Percentiles rank a stretch among this genome's conserved stretches.
phyloP scores from a whole-genome alignment of 2,888 invertebrate genomes.

The Anorthoa munda region DNA sequence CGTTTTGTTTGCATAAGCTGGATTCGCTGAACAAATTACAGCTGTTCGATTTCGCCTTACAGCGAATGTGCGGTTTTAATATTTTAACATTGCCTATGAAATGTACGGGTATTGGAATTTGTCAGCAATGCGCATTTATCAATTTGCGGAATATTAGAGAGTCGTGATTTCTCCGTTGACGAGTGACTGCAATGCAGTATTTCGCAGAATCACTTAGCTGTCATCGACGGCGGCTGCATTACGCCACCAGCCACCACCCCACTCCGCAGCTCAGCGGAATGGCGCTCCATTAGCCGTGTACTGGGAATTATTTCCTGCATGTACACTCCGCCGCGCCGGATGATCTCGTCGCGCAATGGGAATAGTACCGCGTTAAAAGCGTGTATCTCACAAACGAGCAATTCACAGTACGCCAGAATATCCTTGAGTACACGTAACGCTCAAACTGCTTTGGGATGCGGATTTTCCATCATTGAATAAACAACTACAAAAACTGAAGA shows the following conservation, averaged over 20 bases:
- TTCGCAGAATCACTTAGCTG: slow-evolving; percentile 82
- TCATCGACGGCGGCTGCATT: slow-evolving; percentile 80
- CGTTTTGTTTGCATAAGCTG: slow-evolving; percentile 84
- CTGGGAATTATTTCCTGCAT: slow-evolving; percentile 80
- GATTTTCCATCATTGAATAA: slow-evolving; percentile 46
- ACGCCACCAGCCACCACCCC: slow-evolving; percentile 73
- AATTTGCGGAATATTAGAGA: slow-evolving; percentile 64
- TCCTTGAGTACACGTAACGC: slow-evolving; percentile 42
- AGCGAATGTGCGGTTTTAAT: slow-evolving; percentile 72
- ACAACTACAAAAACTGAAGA: slow-evolving; percentile 11
- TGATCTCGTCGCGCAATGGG: slow-evolving; percentile 70
- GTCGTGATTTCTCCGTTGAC: slow-evolving; percentile 78
- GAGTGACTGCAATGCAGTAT: slow-evolving; percentile 76
- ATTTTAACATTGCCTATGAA: slow-evolving; percentile 65
- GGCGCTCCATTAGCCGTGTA: slow-evolving; percentile 78
- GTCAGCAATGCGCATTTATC: slow-evolving; percentile 40
- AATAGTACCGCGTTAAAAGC: slow-evolving; percentile 46
- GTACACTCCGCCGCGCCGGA: slow-evolving; percentile 65
- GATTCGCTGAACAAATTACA: slow-evolving; percentile 83
- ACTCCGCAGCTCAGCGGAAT: slow-evolving; percentile 69
- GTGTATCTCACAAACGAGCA: slow-evolving; percentile 57
- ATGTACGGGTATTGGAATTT: slow-evolving; percentile 29
- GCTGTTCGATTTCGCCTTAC: slow-evolving; percentile 76
- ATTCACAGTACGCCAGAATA: slow-evolving; percentile 58
- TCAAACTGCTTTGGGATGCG: slow-evolving; percentile 13